These are phyloP conservation scores for Grapholita molesta DNA, from an alignment of 1,140 invertebrate genomes.

Conservation along the genomic window DNA sequence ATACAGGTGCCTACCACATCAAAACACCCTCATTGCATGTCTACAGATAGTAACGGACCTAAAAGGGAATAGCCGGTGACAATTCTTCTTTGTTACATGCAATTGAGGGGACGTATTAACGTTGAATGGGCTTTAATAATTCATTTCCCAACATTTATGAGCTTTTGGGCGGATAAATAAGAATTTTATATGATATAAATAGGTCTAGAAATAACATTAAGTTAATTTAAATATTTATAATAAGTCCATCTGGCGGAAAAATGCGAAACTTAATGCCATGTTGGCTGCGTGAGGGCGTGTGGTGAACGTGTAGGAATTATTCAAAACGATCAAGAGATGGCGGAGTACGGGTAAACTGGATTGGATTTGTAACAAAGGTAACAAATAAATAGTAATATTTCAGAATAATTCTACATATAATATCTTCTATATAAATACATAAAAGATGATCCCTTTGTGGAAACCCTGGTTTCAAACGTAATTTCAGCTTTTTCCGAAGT, in stretches of 20 bases:
- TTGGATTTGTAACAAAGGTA: no score
- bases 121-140: slow-evolving; percentile 13
- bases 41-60: background rate
- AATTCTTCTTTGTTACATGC: background rate
- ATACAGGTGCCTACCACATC: background rate
- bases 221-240: background rate
- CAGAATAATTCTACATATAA: no score
- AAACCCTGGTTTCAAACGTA: no score
- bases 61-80: slow-evolving; percentile 4
- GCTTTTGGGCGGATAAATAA: background rate
- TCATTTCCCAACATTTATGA: background rate
- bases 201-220: background rate
- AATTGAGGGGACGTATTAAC: background rate
- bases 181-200: background rate
- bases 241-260: background rate
- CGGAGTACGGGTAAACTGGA: no score
- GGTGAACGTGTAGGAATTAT: background rate
- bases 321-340: background rate
- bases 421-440: no score
- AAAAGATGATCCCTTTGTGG: no score
- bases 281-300: no score
- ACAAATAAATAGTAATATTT: no score
- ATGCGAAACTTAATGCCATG: background rate
- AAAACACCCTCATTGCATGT: background rate
- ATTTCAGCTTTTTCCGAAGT: no score